Evolutionary conservation across 1,140 invertebrate species (phyloP), one percentile per base, ranked within the genome.

Genomic region (Ditylenchus dipsaci): DNA sequence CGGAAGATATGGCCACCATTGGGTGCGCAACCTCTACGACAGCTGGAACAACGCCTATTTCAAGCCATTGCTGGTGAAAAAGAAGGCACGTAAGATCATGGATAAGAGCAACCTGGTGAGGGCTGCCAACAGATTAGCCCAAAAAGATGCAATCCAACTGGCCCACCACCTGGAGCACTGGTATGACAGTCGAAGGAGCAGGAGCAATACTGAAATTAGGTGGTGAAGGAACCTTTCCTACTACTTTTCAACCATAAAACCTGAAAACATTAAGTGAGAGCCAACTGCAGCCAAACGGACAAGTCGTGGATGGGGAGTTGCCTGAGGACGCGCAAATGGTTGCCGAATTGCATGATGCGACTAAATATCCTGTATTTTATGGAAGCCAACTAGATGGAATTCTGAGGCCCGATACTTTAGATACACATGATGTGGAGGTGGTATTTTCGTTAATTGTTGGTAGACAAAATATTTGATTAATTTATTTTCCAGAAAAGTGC

Each of bases 1-100:
- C 26, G 78, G 78, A 0, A 71, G 76, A 49, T 72, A 79, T 38
- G 79, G 78, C 27, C 78, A 80, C 65, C 74, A 80, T 53, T 81
- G 79, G 79, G 67, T 80, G 45, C 68, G 78, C 59, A 76, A 74
- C 42, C 66, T 69, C 49, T 78, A 63, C 56, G 75, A 69, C 23
- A 11, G 45, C 15, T 67, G 21, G 21, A 67, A 74, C n/a, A 65
- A 67, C 29, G 53, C 65, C 19, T 77, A 78, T 59, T 49, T 77
- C 23, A 78, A 71, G 53, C 79, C 79, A 38, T 38, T 81, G 9
- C 65, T 78, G 9, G 59, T 78, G 27, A 79, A 79, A 30, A 80
- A 77, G 60, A 68, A 69, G 43, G 69, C 64, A 23, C 68, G 27
- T 30, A 61, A 61, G 15, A 53, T 26, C 3, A 53, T 53, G 49